Evolutionary conservation across 2,113 vertebrate genomes (phyloP).

Genomic region (Catharus bicknelli): DNA sequence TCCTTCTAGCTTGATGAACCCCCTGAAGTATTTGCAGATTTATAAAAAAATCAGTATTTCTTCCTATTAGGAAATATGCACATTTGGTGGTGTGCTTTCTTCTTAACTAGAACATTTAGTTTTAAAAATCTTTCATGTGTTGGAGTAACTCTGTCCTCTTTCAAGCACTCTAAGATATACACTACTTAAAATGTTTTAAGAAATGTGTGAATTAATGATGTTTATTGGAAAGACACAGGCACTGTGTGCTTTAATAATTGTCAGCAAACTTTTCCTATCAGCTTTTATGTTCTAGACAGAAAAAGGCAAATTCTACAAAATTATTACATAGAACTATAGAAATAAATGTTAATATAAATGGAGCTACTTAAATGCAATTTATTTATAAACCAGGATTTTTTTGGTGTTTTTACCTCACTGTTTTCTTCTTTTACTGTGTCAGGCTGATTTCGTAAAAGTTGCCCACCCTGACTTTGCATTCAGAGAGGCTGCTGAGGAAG

Average conservation of each 20-base stretch:
- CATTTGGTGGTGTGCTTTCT: neutral
- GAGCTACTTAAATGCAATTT: neutral
- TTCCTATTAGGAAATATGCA: neutral
- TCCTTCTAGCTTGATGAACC: neutral
- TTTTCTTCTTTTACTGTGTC: neutral
- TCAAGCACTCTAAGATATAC: neutral
- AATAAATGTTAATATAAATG: neutral
- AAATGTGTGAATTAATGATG: neutral
- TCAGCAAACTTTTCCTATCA: neutral
- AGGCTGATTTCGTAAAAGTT: constrained; percentile 97
- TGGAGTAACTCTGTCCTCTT: neutral
- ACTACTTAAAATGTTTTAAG: neutral
- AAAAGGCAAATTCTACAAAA: neutral
- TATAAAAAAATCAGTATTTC: neutral
- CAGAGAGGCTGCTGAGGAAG: constrained; percentile 91
- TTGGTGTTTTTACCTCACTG: neutral
- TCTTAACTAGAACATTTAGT: neutral
- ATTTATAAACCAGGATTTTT: neutral
- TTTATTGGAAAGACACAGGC: neutral
- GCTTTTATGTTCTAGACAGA: neutral
- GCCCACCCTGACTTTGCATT: constrained; percentile 90
- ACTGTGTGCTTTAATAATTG: neutral
- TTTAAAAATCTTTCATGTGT: neutral
- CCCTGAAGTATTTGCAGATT: neutral
- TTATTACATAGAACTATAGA: neutral